Evolutionary conservation across 2,113 vertebrate genomes (phyloP).

Genomic region (Erythrolamprus reginae): DNA sequence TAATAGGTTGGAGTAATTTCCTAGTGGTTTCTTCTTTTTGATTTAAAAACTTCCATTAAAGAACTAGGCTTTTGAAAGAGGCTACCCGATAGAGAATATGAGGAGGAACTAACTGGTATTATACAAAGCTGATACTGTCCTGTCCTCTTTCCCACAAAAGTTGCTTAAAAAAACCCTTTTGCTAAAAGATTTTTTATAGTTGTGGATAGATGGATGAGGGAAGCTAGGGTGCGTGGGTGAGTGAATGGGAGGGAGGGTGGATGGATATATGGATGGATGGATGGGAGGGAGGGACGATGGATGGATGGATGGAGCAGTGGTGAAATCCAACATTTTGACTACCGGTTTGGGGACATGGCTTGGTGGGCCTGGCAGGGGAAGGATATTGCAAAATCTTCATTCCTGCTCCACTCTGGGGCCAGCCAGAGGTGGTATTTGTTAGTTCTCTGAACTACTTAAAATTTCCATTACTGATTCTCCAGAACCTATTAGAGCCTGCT

Average conservation of each 20-base stretch:
- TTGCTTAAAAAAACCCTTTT: not conserved
- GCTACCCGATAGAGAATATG: not conserved
- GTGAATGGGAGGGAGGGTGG: not conserved
- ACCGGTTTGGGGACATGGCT: too few species aligned
- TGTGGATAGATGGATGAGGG: not conserved
- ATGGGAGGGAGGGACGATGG: too few species aligned
- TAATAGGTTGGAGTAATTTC: not conserved
- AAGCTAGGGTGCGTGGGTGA: too few species aligned
- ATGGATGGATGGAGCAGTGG: too few species aligned
- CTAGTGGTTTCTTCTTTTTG: not conserved
- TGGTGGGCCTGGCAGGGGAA: too few species aligned
- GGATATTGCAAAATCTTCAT: too few species aligned
- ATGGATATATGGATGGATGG: not conserved
- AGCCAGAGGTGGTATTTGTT: too few species aligned
- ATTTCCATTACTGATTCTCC: too few species aligned
- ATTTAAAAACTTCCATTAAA: not conserved
- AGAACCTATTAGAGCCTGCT: too few species aligned
- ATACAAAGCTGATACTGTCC: not conserved
- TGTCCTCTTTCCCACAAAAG: not conserved
- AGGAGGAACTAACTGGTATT: not conserved
- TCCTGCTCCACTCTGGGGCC: too few species aligned
- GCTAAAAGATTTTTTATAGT: not conserved
- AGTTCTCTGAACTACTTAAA: too few species aligned
- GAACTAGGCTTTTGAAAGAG: not conserved
- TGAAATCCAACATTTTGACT: too few species aligned